Evolutionary conservation across 2,797 vertebrate species (phyloP), one percentile per base, ranked within the genome.

Genomic region (Smutsia temminckii): DNA sequence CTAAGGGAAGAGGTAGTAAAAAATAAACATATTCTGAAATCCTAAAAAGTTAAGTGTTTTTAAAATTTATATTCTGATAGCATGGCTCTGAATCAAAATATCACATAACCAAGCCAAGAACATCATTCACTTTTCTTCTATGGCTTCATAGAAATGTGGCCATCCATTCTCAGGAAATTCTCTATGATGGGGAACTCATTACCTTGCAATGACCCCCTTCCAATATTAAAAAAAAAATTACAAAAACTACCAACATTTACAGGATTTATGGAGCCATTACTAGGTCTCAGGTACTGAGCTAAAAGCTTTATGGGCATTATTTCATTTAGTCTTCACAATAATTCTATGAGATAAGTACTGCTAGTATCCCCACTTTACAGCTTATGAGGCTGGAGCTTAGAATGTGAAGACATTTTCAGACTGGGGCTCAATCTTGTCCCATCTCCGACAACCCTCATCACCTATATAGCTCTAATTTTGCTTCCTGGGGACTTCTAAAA

Each of bases 321-420:
- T 97, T 96, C 64, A 97, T 88, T 95, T 96, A 89, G 91, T 94
- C 93, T 91, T 74, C 74, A 96, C 51, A 96, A 92, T 94, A 96
- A 96, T 78, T 95, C 86, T 63, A 16, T 49, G 68, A 93, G 49
- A 74, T 95, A 96, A 87, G 75, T 80, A 86, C 27, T 74, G 89
- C 61, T 89, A 95, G 92, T 87, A 95, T 89, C 61, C 51, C 25
- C 63, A 61, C 55, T 29, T 89, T 80, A 88, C 27, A 96, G 90
- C 86, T 86, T 89, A 95, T 91, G 89, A 89, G 93, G 64, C 61
- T 40, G 3, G 89, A 91, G 49, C 74, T 80, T 66, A 71, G 8
- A 66, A 90, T 88, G 53, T 92, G 13, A 86, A 95, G 85, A 71
- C 7, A 34, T 79, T 93, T 94, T 46, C 53, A 71, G 49, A 71